Base-by-base conservation (phyloP, 1,140 invertebrate species). In the Meteorus sp. region DNA sequence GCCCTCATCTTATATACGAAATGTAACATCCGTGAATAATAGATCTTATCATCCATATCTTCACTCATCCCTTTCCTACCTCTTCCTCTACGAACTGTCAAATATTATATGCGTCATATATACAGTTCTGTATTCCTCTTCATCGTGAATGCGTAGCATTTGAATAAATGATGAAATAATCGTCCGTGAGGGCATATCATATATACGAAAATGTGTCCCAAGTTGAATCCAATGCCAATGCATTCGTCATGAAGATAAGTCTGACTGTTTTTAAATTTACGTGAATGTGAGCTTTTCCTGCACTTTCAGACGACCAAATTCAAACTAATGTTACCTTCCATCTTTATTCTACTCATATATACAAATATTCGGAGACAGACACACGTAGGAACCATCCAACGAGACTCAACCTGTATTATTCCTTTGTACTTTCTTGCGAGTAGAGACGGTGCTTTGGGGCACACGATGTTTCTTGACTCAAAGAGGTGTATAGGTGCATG, bases 11-110 rank as follows among this genome's bases (percentile, higher is more conserved):
- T n/a, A n/a, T 5, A 15, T 39, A 45, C n/a, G 50, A 52, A 31
- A 52, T 31, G 31, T 52, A 52, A 52, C 50, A 17, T 19, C 50
- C 50, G 50, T 52, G 50, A 52, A 52, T 52, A 52, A 52, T 52
- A 31, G 50, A 52, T 52, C 27, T 31, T 11, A 29, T 19, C 50
- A 52, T 13, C 50, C 50, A 52, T 52, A 52, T 27, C 27, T 52
- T 17, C 13, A 31, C 19, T 52, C 50, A 35, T 31, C 6, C 31
- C 33, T 50, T 29, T 31, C 47, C 4, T 39, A 19, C 50, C 31
- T 13, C 27, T 37, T 17, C 20, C 5, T 31, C 25, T 31, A n/a
- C 33, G 20, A n/a, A 17, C 29, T 33, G 47, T 33, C 47, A 13
- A 25, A 8, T 13, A 31, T 15, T 17, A 11, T 50, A 2, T 47